phyloP scores from a whole-genome alignment of 2,797 vertebrate genomes.

The Megaceryle alcyon region DNA sequence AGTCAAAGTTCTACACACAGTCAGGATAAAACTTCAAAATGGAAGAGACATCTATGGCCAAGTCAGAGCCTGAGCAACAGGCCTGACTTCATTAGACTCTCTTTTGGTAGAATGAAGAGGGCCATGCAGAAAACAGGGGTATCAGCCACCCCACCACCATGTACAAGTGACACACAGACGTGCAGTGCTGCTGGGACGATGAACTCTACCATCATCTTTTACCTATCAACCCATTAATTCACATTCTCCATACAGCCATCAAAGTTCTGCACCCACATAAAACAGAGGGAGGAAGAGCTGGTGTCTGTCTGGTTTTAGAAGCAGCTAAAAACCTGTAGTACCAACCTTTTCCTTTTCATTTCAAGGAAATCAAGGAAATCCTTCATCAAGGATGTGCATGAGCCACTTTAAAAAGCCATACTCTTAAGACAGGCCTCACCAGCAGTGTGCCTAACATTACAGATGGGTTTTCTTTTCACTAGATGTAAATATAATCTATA shows the following conservation, averaged over 20 bases:
- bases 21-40: constrained; percentile 73
- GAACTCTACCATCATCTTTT: neutral
- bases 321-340: neutral
- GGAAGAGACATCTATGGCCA: neutral
- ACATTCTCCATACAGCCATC: neutral
- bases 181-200: neutral
- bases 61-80: neutral
- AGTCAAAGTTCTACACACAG: constrained; percentile 76
- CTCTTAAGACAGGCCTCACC: neutral
- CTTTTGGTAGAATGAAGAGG: neutral
- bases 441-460: neutral
- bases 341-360: neutral
- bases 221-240: neutral
- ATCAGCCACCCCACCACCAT: fast-evolving
- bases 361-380: no score
- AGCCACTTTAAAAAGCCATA: neutral
- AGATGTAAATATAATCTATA: neutral
- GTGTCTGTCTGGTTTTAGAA: neutral
- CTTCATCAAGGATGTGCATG: neutral
- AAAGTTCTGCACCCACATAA: neutral
- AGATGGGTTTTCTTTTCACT: neutral
- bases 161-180: fast-evolving
- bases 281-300: neutral
- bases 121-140: neutral
- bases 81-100: neutral